Evolutionary conservation across 2,888 invertebrate genomes (phyloP), one percentile per base, ranked within the genome.

Genomic region (Caenorhabditis wallacei): DNA sequence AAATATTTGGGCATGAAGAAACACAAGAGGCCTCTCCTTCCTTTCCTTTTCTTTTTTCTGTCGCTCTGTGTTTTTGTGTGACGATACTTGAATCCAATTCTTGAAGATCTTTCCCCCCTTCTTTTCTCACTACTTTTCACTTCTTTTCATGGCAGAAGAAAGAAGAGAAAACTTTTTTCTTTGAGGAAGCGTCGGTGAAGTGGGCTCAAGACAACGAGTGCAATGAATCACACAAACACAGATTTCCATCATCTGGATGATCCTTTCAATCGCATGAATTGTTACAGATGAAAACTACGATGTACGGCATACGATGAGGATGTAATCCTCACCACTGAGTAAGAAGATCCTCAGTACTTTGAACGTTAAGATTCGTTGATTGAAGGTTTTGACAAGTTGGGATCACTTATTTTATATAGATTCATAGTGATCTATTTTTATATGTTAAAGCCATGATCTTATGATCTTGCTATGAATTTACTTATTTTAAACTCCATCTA

Each of bases 81-180:
- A 63, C 54, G 69, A 78, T 78, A 78, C 78, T 78, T 78, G 78
- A 78, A 78, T 78, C 63, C 59, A 76, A 76, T 76, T 76, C 76
- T 76, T 61, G 40, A 75, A 64, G 64, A 74, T 64, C 66, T 35
- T 57, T 30, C 30, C 63, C 18, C 46, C 43, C 24, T 37, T 57
- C 26, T 54, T 54, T 63, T 43, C 13, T 51, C 40, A 54, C 56
- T 61, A 48, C 74, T 54, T 64, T 53, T 30, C 51, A n/a, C 61
- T 56, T 56, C 37, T 57, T 59, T 53, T 72, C 43, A 20, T 59
- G 51, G 18, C 37, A 64, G 51, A 64, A n/a, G 20, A 48, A 20
- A 18, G 26, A 69, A 70, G 59, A 71, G 30, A 30, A 30, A 30
- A 30, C 4, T 30, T 30, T 30, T 30, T n/a, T n/a, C n/a, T 59